Evolutionary conservation across 2,797 vertebrate genomes (phyloP).

Genomic region (Protonibea diacanthus): DNA sequence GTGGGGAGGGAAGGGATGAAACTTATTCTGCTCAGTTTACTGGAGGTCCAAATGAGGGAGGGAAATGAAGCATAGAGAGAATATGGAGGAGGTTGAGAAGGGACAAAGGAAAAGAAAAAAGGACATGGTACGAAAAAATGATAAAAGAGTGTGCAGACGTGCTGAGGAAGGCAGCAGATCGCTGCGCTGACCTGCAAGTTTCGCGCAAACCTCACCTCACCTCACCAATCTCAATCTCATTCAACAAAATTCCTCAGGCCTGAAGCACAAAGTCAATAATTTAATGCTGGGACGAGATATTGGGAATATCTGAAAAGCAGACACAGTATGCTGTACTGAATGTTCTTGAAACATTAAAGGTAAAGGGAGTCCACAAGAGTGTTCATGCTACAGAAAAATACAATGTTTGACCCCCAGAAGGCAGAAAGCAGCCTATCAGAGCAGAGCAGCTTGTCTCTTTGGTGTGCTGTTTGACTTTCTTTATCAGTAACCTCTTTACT

Average conservation of each 20-base stretch:
- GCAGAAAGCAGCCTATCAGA: neutral
- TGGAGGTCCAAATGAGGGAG: slow-evolving; percentile 16
- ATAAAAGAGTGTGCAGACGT: neutral
- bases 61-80: slow-evolving; percentile 10
- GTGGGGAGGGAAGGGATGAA: slow-evolving; percentile 26
- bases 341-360: neutral
- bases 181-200: neutral
- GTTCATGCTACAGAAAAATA: too few relatives aligned
- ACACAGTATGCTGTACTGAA: too few relatives aligned
- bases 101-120: neutral
- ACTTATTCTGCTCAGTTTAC: slow-evolving; percentile 27
- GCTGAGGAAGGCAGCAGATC: neutral
- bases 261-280: neutral
- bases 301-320: neutral
- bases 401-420: neutral
- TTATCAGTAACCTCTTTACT: neutral
- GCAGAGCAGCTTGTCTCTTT: neutral
- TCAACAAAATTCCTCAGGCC: neutral
- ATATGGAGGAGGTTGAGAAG: neutral
- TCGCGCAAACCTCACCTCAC: slow-evolving; percentile 1
- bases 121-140: neutral
- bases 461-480: neutral
- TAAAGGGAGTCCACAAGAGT: neutral
- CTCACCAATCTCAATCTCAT: neutral
- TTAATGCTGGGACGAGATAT: neutral